phyloP scores from a whole-genome alignment of 1,140 invertebrate species.

The Nasonia giraulti region DNA sequence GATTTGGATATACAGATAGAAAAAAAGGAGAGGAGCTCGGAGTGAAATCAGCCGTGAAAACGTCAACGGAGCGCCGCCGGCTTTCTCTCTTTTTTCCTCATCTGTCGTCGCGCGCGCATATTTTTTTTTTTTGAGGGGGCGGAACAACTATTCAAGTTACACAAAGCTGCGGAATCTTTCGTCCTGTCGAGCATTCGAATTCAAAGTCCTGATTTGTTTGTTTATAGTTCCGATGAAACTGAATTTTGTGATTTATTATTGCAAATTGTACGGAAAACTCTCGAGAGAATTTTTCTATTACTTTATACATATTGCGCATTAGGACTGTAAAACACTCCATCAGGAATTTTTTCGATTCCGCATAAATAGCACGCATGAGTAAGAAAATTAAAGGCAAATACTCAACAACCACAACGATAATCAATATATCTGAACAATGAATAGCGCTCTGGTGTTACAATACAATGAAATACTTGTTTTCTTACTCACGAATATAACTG shows the following conservation, averaged over 20 bases:
- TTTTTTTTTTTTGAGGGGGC: neutral
- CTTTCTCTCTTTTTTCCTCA: neutral
- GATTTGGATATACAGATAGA: neutral
- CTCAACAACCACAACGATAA: neutral
- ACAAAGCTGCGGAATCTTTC: neutral
- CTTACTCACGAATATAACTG: neutral
- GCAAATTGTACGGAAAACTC: neutral
- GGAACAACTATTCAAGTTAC: neutral
- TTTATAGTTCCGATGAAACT: neutral
- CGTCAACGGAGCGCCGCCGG: neutral
- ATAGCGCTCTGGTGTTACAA: neutral
- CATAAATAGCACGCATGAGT: too few relatives aligned
- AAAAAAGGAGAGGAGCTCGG: neutral
- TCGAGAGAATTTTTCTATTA: too few relatives aligned
- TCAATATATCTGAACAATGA: neutral
- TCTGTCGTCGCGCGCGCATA: neutral
- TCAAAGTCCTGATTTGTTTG: neutral
- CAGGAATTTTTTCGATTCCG: neutral
- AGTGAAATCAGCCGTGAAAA: neutral
- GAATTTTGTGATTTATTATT: neutral
- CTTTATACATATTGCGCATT: too few relatives aligned
- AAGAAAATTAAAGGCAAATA: neutral
- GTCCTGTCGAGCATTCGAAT: neutral
- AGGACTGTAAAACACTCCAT: neutral
- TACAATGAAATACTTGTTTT: neutral